Conservation (phyloP, 2,113 vertebrate genomes). For the Vidua macroura region DNA sequence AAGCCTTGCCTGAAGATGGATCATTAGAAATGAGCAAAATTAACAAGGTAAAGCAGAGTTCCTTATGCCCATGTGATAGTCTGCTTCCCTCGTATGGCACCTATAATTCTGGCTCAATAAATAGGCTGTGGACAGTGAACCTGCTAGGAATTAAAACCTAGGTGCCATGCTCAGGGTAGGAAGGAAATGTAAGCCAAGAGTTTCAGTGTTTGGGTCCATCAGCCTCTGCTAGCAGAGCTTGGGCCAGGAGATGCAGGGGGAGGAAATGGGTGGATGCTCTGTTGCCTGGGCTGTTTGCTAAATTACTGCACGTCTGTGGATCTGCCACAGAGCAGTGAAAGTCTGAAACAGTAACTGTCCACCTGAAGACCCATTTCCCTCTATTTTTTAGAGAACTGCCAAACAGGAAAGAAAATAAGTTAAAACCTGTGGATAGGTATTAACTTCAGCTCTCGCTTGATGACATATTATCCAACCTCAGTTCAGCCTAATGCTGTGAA, state of each 20-base stretch:
- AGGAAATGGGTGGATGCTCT: not conserved
- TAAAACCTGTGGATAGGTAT: not conserved
- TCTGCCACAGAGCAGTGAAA: not conserved
- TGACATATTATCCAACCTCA: not conserved
- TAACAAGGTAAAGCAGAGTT: not conserved
- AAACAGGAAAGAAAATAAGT: not conserved
- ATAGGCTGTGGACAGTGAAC: not conserved
- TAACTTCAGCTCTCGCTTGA: not conserved
- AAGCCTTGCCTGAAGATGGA: not conserved
- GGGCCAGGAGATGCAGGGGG: not conserved
- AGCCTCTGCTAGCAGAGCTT: not conserved
- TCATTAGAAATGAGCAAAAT: not conserved
- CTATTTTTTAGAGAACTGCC: not conserved
- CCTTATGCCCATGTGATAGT: accelerated
- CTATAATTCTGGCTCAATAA: not conserved
- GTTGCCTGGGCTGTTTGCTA: not conserved
- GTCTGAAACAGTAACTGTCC: not conserved
- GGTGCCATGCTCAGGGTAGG: not conserved
- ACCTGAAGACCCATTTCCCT: not conserved
- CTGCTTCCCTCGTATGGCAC: not conserved
- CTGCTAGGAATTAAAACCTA: not conserved
- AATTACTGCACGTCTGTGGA: not conserved
- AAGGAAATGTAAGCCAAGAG: not conserved
- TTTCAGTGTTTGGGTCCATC: not conserved
- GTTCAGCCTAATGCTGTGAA: not conserved